Conservation (phyloP, 2,113 vertebrate genomes). For the Bucco capensis region DNA sequence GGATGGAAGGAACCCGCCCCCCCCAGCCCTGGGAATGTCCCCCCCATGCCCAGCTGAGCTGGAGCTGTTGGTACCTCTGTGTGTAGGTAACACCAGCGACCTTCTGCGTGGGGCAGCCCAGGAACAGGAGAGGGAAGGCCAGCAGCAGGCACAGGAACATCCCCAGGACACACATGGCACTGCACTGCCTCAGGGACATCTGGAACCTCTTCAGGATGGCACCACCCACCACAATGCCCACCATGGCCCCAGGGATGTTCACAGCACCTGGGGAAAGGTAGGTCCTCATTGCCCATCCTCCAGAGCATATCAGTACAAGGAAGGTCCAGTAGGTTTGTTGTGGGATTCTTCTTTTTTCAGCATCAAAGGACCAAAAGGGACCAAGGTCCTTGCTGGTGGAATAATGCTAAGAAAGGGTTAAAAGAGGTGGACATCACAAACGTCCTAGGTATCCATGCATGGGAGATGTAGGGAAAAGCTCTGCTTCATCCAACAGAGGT, state of each 20-base stretch:
- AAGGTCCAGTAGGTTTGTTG: no score
- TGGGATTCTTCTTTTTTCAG: no score
- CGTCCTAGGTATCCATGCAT: no score
- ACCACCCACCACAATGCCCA: constrained; percentile 85
- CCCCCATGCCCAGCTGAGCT: fast-evolving
- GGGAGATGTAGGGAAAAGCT: no score
- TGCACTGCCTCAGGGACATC: constrained; percentile 73
- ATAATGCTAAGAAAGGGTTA: no score
- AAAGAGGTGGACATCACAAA: no score
- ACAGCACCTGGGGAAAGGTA: constrained; percentile 71
- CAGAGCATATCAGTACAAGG: no score
- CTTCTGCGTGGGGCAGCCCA: constrained; percentile 85
- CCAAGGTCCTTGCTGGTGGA: no score
- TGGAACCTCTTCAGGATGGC: constrained; percentile 79
- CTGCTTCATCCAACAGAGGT: no score
- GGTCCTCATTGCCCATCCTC: no score
- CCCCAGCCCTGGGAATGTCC: neutral
- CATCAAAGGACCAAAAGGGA: no score
- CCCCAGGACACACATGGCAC: constrained; percentile 71
- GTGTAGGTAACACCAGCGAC: constrained; percentile 57
- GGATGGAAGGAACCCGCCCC: no score
- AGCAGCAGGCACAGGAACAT: constrained; percentile 69
- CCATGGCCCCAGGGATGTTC: constrained; percentile 79
- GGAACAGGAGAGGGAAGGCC: constrained; percentile 80
- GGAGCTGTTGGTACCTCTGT: neutral